phyloP scores from a whole-genome alignment of 92 coral and sea anemone species.

The Phenganax marumi region DNA sequence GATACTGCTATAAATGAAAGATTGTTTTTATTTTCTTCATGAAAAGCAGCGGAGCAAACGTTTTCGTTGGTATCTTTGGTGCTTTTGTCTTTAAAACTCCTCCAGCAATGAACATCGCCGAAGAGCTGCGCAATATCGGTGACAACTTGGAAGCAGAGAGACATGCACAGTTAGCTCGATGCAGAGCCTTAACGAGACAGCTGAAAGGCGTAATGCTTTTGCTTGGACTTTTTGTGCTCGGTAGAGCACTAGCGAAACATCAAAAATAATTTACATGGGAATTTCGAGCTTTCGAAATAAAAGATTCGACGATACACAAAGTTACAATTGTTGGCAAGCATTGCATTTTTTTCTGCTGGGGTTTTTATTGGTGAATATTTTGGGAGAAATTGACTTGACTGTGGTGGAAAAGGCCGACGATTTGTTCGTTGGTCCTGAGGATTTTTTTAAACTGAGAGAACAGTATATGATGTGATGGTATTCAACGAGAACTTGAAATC shows the following conservation, averaged over 20 bases:
- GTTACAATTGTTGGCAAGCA: not conserved
- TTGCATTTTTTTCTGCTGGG: not conserved
- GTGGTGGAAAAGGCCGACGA: not conserved
- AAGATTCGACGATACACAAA: not conserved
- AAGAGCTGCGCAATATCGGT: constrained; percentile 9
- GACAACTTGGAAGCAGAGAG: constrained; percentile 6
- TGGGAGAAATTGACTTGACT: not conserved
- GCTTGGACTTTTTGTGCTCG: constrained; percentile 12
- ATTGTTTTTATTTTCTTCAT: not conserved
- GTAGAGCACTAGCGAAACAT: not conserved
- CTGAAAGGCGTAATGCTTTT: constrained; percentile 7
- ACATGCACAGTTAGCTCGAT: not conserved
- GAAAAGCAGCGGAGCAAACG: not conserved
- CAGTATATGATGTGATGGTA: not conserved
- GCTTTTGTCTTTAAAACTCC: not conserved
- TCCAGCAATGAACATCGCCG: not conserved
- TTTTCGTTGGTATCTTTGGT: not conserved
- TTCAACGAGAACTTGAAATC: constrained; percentile 4
- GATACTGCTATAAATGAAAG: not conserved
- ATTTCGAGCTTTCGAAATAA: not conserved
- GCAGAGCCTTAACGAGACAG: constrained; percentile 4
- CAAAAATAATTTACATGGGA: not conserved
- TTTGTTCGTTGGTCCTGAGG: not conserved
- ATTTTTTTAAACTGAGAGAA: not conserved
- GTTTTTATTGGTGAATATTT: not conserved